Evolutionary conservation across 2,888 invertebrate genomes (phyloP), one percentile per base, ranked within the genome.

Genomic region (Chymomyza caudatula): DNA sequence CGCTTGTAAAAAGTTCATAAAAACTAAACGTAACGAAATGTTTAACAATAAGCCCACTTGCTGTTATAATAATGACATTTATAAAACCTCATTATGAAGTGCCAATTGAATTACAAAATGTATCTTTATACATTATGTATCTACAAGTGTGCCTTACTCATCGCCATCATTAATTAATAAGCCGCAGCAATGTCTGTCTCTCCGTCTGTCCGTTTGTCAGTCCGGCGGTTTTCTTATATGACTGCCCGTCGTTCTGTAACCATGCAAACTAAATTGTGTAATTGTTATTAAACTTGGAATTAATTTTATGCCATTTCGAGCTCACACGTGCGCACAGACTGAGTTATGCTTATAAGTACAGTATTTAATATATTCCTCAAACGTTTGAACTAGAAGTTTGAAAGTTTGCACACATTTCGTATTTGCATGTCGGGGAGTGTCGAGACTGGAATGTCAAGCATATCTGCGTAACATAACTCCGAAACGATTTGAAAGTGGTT

Each of bases 11-110:
- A 43, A 29, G 60, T 51, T 8, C 53, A 42, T 13, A 4, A 17
- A n/a, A 22, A 23, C 43, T 22, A 63, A 68, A 56, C 53, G 55
- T 58, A 61, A 15, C 22, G 42, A 47, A 17, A 47, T n/a, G 29
- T 37, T 63, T 22, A 67, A 70, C 63, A 62, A 55, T 54, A 47
- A 17, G 51, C 17, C 29, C 11, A 37, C 29, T 37, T 37, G 29
- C 29, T 37, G 29, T 37, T 11, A 37, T 58, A 49, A 58, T 58
- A 58, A 58, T 58, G 58, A 58, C 49, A 49, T 58, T 47, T 43
- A 58, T 58, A 25, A 47, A 47, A 58, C 29, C 47, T 47, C 37
- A 58, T 23, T 49, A 25, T 23, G 37, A 47, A 19, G 17, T 25
- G 20, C 23, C 11, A 29, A 58, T 17, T 37, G 29, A 37, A 37